Conservation (phyloP, 2,797 vertebrate genomes). For the Pempheris klunzingeri region DNA sequence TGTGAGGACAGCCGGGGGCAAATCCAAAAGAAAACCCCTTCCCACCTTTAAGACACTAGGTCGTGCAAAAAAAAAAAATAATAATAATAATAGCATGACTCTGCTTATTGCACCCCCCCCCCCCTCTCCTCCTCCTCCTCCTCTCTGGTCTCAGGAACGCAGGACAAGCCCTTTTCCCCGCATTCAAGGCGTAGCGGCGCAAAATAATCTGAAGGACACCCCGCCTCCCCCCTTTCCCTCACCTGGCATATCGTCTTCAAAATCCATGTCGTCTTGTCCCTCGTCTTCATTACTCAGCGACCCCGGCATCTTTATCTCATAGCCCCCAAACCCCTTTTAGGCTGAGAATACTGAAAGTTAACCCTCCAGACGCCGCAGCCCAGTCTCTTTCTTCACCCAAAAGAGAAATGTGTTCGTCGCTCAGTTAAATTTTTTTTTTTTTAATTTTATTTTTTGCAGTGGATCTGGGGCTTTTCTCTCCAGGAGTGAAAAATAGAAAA, state of each 20-base stretch:
- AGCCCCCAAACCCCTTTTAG: conserved; percentile 81
- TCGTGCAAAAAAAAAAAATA: conserved; percentile 66
- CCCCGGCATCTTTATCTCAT: conserved; percentile 94
- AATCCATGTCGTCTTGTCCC: conserved; percentile 93
- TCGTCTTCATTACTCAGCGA: conserved; percentile 94
- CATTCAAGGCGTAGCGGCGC: conserved; percentile 87
- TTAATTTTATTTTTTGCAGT: conserved; percentile 40
- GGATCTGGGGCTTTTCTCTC: conserved; percentile 83
- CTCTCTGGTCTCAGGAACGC: conserved; percentile 75
- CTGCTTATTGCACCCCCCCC: conserved; percentile 77
- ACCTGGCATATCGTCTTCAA: conserved; percentile 95
- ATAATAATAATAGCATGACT: conserved; percentile 82
- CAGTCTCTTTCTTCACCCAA: conserved; percentile 80
- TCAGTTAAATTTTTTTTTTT: conserved; percentile 43
- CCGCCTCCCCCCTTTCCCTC: conserved; percentile 81
- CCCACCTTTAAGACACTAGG: conserved; percentile 69
- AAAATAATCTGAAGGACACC: conserved; percentile 83
- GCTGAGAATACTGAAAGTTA: conserved; percentile 85
- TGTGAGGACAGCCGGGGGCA: conserved; percentile 51
- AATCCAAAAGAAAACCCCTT: conserved; percentile 43
- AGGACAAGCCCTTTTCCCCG: conserved; percentile 87
- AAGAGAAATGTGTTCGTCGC: conserved; percentile 75
- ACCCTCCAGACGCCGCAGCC: conserved; percentile 86
- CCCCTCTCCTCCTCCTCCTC: conserved; percentile 64
- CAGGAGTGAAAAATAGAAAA: conserved; percentile 54